Evolutionary conservation across 2,113 vertebrate species (phyloP), one percentile per base, ranked within the genome.

Genomic region (Neolamprologus hecqui): DNA sequence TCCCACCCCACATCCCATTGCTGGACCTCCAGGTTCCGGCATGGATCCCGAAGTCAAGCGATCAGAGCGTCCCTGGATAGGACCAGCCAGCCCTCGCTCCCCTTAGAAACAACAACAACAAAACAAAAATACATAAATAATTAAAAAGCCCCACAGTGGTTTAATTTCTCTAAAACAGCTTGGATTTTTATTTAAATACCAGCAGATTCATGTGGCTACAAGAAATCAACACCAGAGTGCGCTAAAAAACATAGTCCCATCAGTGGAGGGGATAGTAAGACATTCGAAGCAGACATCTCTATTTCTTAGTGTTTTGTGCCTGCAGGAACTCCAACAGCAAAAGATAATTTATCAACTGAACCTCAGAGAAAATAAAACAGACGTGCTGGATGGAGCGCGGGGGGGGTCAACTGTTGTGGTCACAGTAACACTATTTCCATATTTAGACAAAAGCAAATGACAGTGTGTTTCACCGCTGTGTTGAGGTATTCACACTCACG

Each of bases 11-110:
- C 75, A 96, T 80, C 73, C 96, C 94, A 89, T 95, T 92, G 95
- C 94, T 35, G 97, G 88, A 17, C 95, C 91, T 2, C 92, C 94
- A 83, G 91, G 94, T 77, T 98, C 97, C 3, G 92, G 96, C 90
- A 98, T 90, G 75, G 94, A 91, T 2, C 97, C 97, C 21, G 97
- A 95, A 14, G 97, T 90, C 73, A 97, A 96, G 85, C 97, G 95
- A 86, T 98, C 96, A 11, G 98, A 95, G 86, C 97, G 97, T 45
- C 97, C 96, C 86, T 97, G 97, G 9, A 97, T 83, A 85, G 97
- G 92, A 47, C 95, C 92, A 73, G 96, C 94, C 95, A 97, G 97
- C 33, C 96, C 96, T 91, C 97, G 93, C 37, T 98, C 98, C 73
- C 96, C 97, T 97, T 57, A 49, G 15, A 79, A 55, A 33, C 60